Conservation (phyloP, 2,888 invertebrate species). For the Mesorhabditis belari region DNA sequence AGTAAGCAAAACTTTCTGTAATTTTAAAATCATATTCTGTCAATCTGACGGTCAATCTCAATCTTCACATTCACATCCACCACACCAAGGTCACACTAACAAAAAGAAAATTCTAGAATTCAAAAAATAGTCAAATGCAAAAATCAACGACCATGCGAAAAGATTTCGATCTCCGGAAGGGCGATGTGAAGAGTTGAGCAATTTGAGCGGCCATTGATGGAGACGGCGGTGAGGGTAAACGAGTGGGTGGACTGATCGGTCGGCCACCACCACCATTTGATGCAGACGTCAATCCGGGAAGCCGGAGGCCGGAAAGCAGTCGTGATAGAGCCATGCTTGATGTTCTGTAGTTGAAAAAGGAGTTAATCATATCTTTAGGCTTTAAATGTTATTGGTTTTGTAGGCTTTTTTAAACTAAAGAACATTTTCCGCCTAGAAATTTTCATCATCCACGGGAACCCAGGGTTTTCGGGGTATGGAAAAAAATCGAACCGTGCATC, state of each 20-base stretch:
- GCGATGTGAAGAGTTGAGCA: conserved; percentile 9
- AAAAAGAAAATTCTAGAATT: neutral
- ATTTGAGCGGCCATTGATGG: neutral
- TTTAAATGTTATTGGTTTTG: too few species aligned
- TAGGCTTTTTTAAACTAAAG: too few species aligned
- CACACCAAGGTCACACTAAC: neutral
- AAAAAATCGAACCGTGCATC: too few species aligned
- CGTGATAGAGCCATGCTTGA: neutral
- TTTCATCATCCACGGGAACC: too few species aligned
- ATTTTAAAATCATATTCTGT: too few species aligned
- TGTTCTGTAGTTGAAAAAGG: neutral
- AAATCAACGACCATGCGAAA: conserved; percentile 32
- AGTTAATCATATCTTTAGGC: neutral
- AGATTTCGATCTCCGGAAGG: conserved; percentile 25
- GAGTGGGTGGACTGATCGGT: neutral
- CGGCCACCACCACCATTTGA: too few species aligned
- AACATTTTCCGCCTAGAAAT: too few species aligned
- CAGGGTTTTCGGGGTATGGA: too few species aligned
- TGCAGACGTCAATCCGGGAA: neutral
- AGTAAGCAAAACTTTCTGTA: too few species aligned
- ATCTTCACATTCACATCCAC: too few species aligned
- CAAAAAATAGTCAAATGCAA: neutral
- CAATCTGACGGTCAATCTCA: too few species aligned
- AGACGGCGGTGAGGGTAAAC: neutral
- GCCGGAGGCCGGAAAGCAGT: neutral